These are phyloP conservation scores for Nymphicus hollandicus DNA, from an alignment of 2,113 vertebrate genomes.

Conservation along the genomic window DNA sequence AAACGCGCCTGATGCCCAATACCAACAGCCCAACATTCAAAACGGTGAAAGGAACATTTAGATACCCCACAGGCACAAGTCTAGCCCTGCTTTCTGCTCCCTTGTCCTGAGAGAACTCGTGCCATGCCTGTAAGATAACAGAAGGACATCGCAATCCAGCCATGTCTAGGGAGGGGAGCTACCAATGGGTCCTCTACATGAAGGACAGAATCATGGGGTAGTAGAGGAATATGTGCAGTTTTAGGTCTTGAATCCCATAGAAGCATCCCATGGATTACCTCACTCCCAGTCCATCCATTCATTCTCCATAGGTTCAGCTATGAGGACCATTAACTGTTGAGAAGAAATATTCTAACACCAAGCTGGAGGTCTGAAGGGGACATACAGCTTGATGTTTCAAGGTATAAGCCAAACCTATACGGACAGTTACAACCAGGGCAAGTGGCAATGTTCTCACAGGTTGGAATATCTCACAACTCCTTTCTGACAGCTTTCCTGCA, in stretches of 20 bases:
- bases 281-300: background rate
- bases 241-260: background rate
- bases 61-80: background rate
- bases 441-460: background rate
- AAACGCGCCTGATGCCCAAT: rapidly evolving
- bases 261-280: background rate
- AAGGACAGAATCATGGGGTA: background rate
- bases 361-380: background rate
- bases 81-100: background rate
- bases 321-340: background rate
- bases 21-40: background rate
- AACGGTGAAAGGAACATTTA: background rate
- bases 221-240: rapidly evolving
- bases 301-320: background rate
- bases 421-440: background rate
- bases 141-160: background rate
- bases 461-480: background rate
- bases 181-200: rapidly evolving
- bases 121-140: background rate
- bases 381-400: background rate
- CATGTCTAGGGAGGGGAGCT: background rate
- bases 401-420: background rate
- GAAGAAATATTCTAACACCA: background rate
- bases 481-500: background rate
- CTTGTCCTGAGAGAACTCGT: background rate